phyloP scores from a whole-genome alignment of 2,797 vertebrate genomes.

The Mormyrus hasselquistii region DNA sequence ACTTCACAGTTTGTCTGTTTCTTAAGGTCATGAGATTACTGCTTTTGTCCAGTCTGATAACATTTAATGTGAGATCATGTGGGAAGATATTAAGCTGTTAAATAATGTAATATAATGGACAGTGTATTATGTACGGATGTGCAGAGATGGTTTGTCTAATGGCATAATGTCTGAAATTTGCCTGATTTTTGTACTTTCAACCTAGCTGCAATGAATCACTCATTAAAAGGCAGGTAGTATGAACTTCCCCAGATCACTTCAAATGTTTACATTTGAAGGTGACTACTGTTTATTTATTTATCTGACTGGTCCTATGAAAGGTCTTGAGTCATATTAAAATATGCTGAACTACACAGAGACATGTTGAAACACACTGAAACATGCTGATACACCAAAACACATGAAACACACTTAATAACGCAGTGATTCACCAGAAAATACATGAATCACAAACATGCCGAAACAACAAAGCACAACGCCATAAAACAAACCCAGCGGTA shows the following conservation, averaged over 20 bases:
- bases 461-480: neutral
- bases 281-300: slow-evolving; percentile 1
- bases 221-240: neutral
- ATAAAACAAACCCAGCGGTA: neutral
- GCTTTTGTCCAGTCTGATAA: neutral
- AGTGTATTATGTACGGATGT: neutral
- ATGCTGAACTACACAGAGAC: neutral
- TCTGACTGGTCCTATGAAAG: neutral
- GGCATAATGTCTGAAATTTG: neutral
- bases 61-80: neutral
- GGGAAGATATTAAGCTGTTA: neutral
- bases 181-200: neutral
- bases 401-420: neutral
- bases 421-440: neutral
- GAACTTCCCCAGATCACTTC: neutral
- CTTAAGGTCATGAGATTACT: neutral
- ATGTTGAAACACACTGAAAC: neutral
- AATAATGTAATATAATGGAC: neutral
- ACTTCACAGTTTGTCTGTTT: neutral
- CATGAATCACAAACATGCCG: neutral
- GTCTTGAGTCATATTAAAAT: neutral
- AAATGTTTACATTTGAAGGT: neutral
- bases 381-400: neutral
- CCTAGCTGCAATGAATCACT: neutral
- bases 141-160: neutral